Evolutionary conservation across 2,113 vertebrate species (phyloP).

Genomic region (Paralichthys olivaceus): DNA sequence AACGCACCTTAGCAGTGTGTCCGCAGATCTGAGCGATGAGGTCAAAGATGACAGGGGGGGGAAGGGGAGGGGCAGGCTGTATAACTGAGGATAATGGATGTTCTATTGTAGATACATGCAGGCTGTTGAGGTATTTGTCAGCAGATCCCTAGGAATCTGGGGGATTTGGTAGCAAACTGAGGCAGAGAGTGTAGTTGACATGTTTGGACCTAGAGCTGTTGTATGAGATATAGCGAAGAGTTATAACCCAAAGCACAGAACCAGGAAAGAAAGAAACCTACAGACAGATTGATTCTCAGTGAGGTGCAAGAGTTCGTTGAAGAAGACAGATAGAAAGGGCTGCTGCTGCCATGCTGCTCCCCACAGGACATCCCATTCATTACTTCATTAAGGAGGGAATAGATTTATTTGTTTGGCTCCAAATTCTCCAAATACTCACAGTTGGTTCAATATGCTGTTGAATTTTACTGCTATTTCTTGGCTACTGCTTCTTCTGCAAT

Average conservation of each 20-base stretch:
- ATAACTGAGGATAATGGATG: background rate
- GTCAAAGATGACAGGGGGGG: conserved; percentile 18
- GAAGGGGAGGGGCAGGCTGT: background rate
- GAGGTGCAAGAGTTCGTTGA: conserved; percentile 34
- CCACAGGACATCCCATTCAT: conserved; percentile 57
- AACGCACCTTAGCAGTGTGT: conserved; percentile 40
- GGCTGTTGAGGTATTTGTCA: conserved; percentile 13
- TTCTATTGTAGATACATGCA: conserved; percentile 16
- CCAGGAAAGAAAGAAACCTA: background rate
- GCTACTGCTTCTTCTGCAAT: conserved; percentile 12
- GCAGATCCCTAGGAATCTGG: conserved; percentile 1
- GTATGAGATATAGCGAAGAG: conserved; percentile 2
- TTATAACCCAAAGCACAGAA: background rate
- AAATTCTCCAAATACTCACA: conserved; percentile 35
- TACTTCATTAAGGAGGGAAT: conserved; percentile 58
- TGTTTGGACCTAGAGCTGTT: background rate
- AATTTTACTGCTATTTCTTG: conserved; percentile 34
- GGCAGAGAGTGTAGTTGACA: background rate
- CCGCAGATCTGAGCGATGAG: conserved; percentile 43
- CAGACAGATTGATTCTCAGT: conserved; percentile 11
- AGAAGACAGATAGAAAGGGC: conserved; percentile 54
- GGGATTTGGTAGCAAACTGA: background rate
- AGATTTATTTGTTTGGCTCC: conserved; percentile 59
- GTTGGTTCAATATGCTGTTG: conserved; percentile 27
- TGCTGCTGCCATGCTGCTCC: conserved; percentile 40